phyloP scores from a whole-genome alignment of 2,113 vertebrate genomes.

The Genyomyrus donnyi region DNA sequence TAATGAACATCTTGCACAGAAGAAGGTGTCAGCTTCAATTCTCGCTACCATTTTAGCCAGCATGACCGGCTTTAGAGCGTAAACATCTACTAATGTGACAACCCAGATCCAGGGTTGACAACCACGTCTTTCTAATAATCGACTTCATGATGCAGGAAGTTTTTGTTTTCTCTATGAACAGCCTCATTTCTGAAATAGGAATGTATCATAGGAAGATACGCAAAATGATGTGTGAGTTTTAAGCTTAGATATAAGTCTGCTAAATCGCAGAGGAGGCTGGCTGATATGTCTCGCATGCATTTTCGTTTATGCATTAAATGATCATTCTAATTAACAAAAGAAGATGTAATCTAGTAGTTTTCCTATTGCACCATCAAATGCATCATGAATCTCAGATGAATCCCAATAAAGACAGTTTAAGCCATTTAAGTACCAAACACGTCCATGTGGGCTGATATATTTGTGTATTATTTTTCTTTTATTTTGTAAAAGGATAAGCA shows the following conservation, averaged over 20 bases:
- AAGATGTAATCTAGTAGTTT: not conserved
- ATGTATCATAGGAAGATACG: not conserved
- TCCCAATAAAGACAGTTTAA: not conserved
- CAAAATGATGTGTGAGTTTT: not conserved
- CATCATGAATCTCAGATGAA: not conserved
- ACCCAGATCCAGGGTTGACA: not conserved
- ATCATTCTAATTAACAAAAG: not conserved
- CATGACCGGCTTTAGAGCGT: not conserved
- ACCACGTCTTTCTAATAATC: conserved; percentile 6
- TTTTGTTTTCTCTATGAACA: not conserved
- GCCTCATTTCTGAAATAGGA: not conserved
- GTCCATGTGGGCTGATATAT: not conserved
- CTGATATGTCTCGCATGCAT: not conserved
- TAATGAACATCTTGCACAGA: not conserved
- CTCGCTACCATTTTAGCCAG: not conserved
- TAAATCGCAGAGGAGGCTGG: not conserved
- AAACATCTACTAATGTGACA: not conserved
- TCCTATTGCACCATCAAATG: not conserved
- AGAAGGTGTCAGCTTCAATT: conserved; percentile 16
- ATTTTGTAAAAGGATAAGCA: not conserved
- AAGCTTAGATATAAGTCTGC: not conserved
- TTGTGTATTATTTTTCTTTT: not conserved
- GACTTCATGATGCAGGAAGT: not conserved
- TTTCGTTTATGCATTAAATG: too few species aligned
- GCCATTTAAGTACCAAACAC: not conserved